Base-by-base conservation (phyloP, 2,888 invertebrate genomes). In the Dicyrtoma fusca region DNA sequence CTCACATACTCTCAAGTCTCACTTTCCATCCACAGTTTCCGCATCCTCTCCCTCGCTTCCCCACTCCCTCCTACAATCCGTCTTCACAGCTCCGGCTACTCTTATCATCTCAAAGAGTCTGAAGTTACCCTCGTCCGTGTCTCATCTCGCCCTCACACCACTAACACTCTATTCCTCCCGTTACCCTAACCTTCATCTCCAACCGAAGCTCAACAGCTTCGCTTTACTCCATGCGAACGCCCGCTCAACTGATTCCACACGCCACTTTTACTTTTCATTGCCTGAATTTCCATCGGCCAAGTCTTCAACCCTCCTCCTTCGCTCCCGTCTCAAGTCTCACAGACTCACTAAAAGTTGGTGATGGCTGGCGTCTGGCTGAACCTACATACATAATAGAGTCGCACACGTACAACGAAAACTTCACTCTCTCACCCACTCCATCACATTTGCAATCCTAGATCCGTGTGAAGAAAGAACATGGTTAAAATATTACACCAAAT, bases 381-480 rank as follows among this genome's bases (percentile, higher is more conserved):
- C n/a, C n/a, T n/a, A n/a, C n/a, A n/a, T n/a, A n/a, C n/a, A n/a
- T n/a, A n/a, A n/a, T n/a, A n/a, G n/a, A n/a, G n/a, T n/a, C n/a
- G n/a, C n/a, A n/a, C n/a, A n/a, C n/a, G n/a, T n/a, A n/a, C n/a
- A n/a, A n/a, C n/a, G 13, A 26, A 59, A 59, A 59, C 59, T 59
- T 59, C 25, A n/a, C 59, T 59, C n/a, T 23, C 59, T 23, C 8
- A 19, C 26, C 4, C 8, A 6, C 45, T 44, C 26, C 10, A 19
- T n/a, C n/a, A 55, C 21, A 26, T 6, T n/a, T 10, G 34, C 26
- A 59, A 59, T 26, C 59, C 10, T 25, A 59, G 59, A 59, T 59
- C 59, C 59, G 59, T 59, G 59, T 21, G 59, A 59, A 59, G 25
- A 26, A 21, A 17, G 17, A 53, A 17, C 17, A 53, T 53, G 53